phyloP scores from a whole-genome alignment of 2,888 invertebrate genomes.

The Macroteleia sp. region DNA sequence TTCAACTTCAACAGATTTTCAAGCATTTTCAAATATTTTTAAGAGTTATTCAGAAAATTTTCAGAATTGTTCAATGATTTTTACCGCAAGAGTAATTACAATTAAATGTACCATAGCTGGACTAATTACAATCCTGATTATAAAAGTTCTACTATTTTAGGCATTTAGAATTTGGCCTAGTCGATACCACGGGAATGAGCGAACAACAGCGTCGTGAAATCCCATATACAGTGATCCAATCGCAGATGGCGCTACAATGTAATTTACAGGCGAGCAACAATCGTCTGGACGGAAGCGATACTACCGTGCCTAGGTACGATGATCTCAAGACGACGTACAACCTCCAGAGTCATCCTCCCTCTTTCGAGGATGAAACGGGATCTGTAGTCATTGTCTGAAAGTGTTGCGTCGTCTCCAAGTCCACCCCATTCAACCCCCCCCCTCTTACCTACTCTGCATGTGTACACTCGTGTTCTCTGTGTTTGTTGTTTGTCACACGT shows the following conservation, averaged over 20 bases:
- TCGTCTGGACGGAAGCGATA: conserved; percentile 76
- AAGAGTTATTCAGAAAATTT: too few relatives aligned
- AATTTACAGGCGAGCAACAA: conserved; percentile 77
- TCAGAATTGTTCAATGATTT: too few relatives aligned
- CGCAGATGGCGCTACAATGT: conserved; percentile 81
- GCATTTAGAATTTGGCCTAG: conserved; percentile 94
- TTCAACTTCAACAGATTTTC: too few relatives aligned
- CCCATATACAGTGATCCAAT: conserved; percentile 94
- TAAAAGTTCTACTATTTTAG: too few relatives aligned
- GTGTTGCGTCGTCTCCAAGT: conserved; percentile 20
- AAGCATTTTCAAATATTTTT: too few relatives aligned
- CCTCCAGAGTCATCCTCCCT: conserved; percentile 79
- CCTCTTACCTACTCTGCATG: conserved; percentile 53
- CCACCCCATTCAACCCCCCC: background rate
- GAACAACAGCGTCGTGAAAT: conserved; percentile 94
- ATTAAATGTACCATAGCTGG: too few relatives aligned
- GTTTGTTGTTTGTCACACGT: conserved; percentile 34
- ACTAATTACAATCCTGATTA: too few relatives aligned
- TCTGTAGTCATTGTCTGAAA: conserved; percentile 83
- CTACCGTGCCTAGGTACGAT: conserved; percentile 82
- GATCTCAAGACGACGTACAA: conserved; percentile 83
- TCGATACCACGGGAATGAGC: conserved; percentile 95
- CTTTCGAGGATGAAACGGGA: conserved; percentile 83
- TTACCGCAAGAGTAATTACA: too few relatives aligned
- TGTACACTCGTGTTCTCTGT: conserved; percentile 47